Evolutionary conservation across 2,888 invertebrate genomes (phyloP).

Genomic region (Xestia rhomboidea): DNA sequence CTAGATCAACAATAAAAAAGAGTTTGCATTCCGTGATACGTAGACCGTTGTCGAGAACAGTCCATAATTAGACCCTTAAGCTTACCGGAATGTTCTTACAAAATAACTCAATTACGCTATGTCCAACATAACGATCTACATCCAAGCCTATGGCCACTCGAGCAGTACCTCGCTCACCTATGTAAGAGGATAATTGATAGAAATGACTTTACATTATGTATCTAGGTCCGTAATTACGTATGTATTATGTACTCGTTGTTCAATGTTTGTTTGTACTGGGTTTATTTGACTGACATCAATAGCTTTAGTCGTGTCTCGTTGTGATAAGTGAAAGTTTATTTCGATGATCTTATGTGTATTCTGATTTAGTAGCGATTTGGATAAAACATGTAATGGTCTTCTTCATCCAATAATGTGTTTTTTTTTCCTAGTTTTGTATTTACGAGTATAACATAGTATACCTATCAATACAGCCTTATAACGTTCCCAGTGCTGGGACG

Average conservation of each 20-base stretch:
- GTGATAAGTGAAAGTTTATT: slow-evolving; percentile 51
- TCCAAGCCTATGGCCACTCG: neutral
- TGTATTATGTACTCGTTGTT: slow-evolving; percentile 45
- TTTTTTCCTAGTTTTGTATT: neutral
- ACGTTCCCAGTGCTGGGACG: neutral
- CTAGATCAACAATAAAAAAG: neutral
- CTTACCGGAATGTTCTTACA: neutral
- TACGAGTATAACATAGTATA: no score
- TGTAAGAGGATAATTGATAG: slow-evolving; percentile 38
- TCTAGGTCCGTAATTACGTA: slow-evolving; percentile 46
- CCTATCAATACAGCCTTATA: neutral
- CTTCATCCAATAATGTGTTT: neutral
- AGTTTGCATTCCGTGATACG: neutral
- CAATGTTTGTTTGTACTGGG: slow-evolving; percentile 47
- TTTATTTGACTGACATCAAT: slow-evolving; percentile 62
- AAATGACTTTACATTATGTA: slow-evolving; percentile 52
- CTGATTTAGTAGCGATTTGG: slow-evolving; percentile 21
- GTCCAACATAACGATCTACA: neutral
- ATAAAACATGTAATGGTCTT: neutral
- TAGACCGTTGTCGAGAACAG: neutral
- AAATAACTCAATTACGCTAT: slow-evolving; percentile 11
- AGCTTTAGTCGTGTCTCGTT: slow-evolving; percentile 36
- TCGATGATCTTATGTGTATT: slow-evolving; percentile 25
- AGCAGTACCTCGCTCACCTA: slow-evolving; percentile 3
- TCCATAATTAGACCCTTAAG: neutral